These are phyloP conservation scores for Rhaphigaster nebulosa DNA, from an alignment of 2,888 invertebrate species.

Conservation along the genomic window DNA sequence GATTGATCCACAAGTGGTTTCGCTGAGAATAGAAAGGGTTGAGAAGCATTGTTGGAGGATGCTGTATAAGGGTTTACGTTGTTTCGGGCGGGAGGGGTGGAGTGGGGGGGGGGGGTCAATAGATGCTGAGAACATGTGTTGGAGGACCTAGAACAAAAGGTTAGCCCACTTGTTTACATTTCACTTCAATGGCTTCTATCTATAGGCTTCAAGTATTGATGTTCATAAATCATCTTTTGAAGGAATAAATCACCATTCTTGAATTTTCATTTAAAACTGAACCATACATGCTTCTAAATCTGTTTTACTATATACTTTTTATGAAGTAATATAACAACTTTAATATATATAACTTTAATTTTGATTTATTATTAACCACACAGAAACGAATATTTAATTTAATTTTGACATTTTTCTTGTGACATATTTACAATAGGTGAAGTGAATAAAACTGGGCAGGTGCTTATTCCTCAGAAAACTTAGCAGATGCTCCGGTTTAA, in stretches of 20 bases:
- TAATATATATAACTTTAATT: too few relatives aligned
- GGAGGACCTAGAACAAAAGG: neutral
- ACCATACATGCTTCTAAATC: neutral
- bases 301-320: too few relatives aligned
- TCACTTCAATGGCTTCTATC: neutral
- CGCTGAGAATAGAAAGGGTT: neutral
- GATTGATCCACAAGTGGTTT: slow-evolving; percentile 22
- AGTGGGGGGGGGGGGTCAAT: neutral
- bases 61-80: neutral
- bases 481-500: too few relatives aligned
- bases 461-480: too few relatives aligned
- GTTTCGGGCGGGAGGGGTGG: too few relatives aligned
- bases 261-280: neutral
- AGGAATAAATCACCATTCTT: neutral
- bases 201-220: neutral
- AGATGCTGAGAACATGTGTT: neutral
- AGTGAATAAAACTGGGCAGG: too few relatives aligned
- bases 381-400: too few relatives aligned
- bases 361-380: too few relatives aligned
- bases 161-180: slow-evolving; percentile 15
- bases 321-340: too few relatives aligned
- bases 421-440: too few relatives aligned
- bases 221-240: slow-evolving; percentile 4
- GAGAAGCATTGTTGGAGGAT: neutral
- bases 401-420: too few relatives aligned